Base-by-base conservation (phyloP, 2,888 invertebrate genomes). In the Sarcophaga carnaria region DNA sequence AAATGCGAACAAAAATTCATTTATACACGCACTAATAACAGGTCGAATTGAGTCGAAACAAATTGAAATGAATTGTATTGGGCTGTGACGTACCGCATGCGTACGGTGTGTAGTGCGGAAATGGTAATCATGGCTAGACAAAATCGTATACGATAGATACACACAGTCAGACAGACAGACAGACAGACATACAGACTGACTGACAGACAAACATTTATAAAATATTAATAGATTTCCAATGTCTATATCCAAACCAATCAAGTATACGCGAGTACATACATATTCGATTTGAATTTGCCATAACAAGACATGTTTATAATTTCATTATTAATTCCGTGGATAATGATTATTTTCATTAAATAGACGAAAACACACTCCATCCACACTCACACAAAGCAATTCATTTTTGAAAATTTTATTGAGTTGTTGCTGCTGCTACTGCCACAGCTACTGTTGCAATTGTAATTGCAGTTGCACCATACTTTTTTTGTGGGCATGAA, bases 11-110 rank as follows among this genome's bases (percentile, higher is more conserved):
- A 64, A 78, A 71, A 59, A 76, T 67, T 78, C 70, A 69, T 69
- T 81, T 78, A 78, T 80, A 69, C 66, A 82, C 81, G 85, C 82
- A 81, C 81, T 75, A 85, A 76, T 85, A 78, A 78, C 85, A 79
- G 75, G 75, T 79, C 75, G 82, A 76, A 54, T 70, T 81, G 76
- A 60, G 59, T 25, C 45, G 60, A 66, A 80, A 66, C 60, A 49
- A 70, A 70, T 70, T 54, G 25, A 72, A 80, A 74, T 80, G 59
- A 80, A 72, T 80, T 82, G 70, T 77, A 45, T 49, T 37, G 37
- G 12, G 66, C 37, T 66, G 66, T 27, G 66, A 37, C 37, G 37
- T 66, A 64, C 22, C 25, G 22, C 8, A 11, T 37, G 14, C 6
- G 17, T 37, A 45, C 12, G 66, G 20, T 75, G 71, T 82, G 20